phyloP scores from a whole-genome alignment of 1,140 invertebrate species.

The Scaptomyza pallida region DNA sequence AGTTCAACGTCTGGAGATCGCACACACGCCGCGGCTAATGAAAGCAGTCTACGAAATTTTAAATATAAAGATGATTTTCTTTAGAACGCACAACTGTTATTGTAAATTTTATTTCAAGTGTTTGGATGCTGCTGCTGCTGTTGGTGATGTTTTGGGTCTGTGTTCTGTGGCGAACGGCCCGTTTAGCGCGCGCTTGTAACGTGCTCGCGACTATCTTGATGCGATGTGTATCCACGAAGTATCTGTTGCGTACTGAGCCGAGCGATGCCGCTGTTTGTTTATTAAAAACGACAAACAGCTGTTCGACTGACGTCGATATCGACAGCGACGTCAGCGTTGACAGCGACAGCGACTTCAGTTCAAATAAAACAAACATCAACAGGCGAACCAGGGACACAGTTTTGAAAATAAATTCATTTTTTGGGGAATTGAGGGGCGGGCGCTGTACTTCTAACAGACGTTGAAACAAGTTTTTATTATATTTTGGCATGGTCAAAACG shows the following conservation, averaged over 20 bases:
- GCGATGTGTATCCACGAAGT: slow-evolving; percentile 72
- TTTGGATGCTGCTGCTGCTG: neutral
- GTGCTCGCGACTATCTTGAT: slow-evolving; percentile 28
- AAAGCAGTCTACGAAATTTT: slow-evolving; percentile 13
- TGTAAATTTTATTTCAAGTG: neutral
- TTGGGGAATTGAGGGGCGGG: neutral
- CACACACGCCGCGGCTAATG: slow-evolving; percentile 30
- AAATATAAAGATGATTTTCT: slow-evolving; percentile 2
- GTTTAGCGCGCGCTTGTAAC: slow-evolving; percentile 59
- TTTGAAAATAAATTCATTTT: slow-evolving; percentile 11
- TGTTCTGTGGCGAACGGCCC: slow-evolving; percentile 50
- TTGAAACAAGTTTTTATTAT: slow-evolving; percentile 35
- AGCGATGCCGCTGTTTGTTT: slow-evolving; percentile 64
- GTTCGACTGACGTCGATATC: slow-evolving; percentile 40
- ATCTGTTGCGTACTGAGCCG: slow-evolving; percentile 66
- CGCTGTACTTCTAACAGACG: slow-evolving; percentile 7
- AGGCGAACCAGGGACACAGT: slow-evolving; percentile 22
- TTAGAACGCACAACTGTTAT: neutral
- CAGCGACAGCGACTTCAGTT: slow-evolving; percentile 17
- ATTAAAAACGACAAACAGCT: slow-evolving; percentile 73
- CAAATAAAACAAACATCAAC: slow-evolving; percentile 50
- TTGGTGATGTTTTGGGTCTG: slow-evolving; percentile 34
- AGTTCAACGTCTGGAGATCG: slow-evolving; percentile 40
- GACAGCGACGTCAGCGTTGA: neutral
- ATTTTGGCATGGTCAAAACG: neutral